A percentile compares a stretch with the other conserved stretches of the same genome.
Conservation (phyloP, 2,888 invertebrate genomes). For the Ochropleura plecta region DNA sequence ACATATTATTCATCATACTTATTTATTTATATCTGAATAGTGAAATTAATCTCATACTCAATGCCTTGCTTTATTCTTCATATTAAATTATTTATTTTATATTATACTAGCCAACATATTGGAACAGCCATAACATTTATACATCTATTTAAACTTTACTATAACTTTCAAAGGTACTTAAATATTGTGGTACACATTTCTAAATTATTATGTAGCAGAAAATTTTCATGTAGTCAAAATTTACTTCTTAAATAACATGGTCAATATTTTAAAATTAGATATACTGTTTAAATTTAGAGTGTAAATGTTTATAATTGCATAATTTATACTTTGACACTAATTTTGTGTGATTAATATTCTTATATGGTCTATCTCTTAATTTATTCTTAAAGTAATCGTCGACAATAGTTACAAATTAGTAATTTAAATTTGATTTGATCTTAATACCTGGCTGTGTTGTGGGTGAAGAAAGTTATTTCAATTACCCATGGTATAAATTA, state of each 20-base stretch:
- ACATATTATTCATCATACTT: constrained; percentile 39
- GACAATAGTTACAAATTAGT: constrained; percentile 49
- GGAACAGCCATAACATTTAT: constrained; percentile 41
- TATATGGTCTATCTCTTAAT: constrained; percentile 38
- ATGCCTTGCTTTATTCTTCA: constrained; percentile 47
- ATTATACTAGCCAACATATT: constrained; percentile 24
- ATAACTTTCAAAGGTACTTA: constrained; percentile 34
- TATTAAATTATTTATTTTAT: constrained; percentile 31
- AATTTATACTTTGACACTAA: constrained; percentile 37
- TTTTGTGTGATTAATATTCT: constrained; percentile 35
- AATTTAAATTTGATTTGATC: constrained; percentile 60
- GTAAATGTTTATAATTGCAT: constrained; percentile 29
- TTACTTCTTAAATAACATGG: constrained; percentile 42
- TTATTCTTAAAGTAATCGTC: constrained; percentile 38
- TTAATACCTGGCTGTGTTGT: constrained; percentile 65
- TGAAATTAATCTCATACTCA: constrained; percentile 54
- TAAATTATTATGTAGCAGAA: constrained; percentile 45
- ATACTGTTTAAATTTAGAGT: constrained; percentile 10
- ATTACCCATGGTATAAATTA: constrained; percentile 34
- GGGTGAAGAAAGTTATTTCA: constrained; percentile 53
- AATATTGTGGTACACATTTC: constrained; percentile 35
- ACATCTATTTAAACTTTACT: constrained; percentile 22
- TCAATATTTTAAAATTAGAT: constrained; percentile 44
- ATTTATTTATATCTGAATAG: constrained; percentile 39
- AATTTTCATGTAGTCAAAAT: constrained; percentile 60